phyloP scores from a whole-genome alignment of 2,113 vertebrate species.

The Ictalurus punctatus region DNA sequence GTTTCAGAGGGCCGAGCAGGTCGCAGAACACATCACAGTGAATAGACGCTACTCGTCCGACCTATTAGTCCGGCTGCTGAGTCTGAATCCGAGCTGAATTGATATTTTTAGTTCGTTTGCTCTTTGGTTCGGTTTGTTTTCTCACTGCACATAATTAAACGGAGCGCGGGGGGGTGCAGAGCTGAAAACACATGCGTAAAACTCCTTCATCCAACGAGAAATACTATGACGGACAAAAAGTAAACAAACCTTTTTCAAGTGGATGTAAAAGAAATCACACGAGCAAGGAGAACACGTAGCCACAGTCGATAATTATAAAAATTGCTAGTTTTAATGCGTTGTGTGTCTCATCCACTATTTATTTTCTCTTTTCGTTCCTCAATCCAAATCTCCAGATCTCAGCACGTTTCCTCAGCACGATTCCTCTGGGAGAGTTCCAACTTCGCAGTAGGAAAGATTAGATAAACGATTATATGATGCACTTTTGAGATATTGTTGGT shows the following conservation, averaged over 20 bases:
- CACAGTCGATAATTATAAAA: background rate
- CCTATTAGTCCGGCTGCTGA: background rate
- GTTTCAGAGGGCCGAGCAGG: background rate
- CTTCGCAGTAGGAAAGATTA: background rate
- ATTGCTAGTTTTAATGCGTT: background rate
- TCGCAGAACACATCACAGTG: constrained; percentile 2
- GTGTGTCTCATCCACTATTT: background rate
- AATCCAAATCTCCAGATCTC: background rate
- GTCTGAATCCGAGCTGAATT: too few species aligned
- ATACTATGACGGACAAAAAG: background rate
- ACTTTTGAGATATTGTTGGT: too few species aligned
- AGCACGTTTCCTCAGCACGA: background rate
- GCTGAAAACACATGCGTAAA: background rate
- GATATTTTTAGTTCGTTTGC: too few species aligned
- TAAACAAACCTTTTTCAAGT: background rate
- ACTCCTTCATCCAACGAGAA: background rate
- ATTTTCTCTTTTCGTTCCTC: background rate
- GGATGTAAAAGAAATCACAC: background rate
- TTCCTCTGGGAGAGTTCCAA: background rate
- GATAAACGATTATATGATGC: too few species aligned
- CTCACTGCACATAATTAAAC: background rate
- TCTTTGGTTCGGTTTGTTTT: background rate
- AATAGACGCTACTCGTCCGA: constrained; percentile 20
- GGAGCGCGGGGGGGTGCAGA: too few species aligned
- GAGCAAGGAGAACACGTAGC: too few species aligned